Evolutionary conservation across 2,113 vertebrate species (phyloP), one percentile per base, ranked within the genome.

Genomic region (Pheucticus melanocephalus): DNA sequence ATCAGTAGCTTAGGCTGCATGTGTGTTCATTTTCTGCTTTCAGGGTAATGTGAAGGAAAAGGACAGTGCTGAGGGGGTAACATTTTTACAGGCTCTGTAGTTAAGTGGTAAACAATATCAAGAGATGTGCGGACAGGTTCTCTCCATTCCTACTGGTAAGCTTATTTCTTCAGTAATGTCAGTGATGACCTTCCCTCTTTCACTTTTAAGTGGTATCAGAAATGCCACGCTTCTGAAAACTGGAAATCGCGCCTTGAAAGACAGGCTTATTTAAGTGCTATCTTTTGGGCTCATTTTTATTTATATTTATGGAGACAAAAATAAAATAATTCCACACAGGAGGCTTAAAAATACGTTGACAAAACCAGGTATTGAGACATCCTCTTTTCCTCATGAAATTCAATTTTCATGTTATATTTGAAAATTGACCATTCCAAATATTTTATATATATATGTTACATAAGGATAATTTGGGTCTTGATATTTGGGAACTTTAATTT

Each of bases 201-300:
- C 6, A 24, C 31, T 66, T 86, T 66, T 45, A 53, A 63, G 30
- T 13, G 5, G 0, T 22, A 47, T 27, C 15, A 90, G 57, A 90
- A 85, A 30, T 0, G 0, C 6, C 10, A 78, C 35, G 19, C 21
- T 77, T 61, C 39, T 90, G 23, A 45, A 88, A 54, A 56, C 4
- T 63, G 20, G 8, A 88, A 84, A 33, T 6, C 4, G 42, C 37
- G 4, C 10, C 30, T 82, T 87, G 39, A 82, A 90, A 68, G 15
- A 23, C 6, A 57, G 8, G 6, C 2, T 57, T 8, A 16, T 48
- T 57, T 45, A 47, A 3, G 31, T 73, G 15, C 9, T 53, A 17
- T n/a, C 0, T 0, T 39, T 57, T 69, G 5, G 2, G 6, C 5
- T 45, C 11, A 0, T 15, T 76, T 82, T 68, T 30, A 17, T 83